A percentile compares a stretch with the other conserved stretches of the same genome.
These are phyloP conservation scores for Agrochola litura DNA, from an alignment of 2,888 invertebrate species.

Conservation along the genomic window DNA sequence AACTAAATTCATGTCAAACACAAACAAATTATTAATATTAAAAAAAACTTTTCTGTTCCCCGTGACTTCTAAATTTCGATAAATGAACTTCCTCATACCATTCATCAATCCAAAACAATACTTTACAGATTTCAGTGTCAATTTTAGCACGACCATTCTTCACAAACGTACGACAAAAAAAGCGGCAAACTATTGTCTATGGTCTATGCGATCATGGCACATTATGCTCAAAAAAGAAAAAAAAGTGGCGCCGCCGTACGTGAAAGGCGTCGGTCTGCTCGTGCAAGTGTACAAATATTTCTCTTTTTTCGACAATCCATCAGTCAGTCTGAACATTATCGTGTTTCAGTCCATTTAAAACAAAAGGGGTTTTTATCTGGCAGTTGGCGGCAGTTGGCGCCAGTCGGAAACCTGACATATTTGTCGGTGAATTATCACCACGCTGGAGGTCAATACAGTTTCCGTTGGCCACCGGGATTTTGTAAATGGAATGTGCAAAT, in stretches of 20 bases:
- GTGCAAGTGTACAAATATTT: conserved; percentile 66
- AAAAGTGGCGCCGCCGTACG: conserved; percentile 76
- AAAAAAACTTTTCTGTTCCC: background rate
- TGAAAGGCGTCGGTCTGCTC: conserved; percentile 68
- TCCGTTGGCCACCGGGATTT: conserved; percentile 57
- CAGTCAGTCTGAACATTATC: conserved; percentile 64
- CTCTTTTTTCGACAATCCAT: conserved; percentile 59
- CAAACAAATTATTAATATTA: background rate
- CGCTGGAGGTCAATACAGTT: conserved; percentile 74
- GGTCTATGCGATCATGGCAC: conserved; percentile 55
- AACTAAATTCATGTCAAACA: background rate
- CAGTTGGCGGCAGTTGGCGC: conserved; percentile 71
- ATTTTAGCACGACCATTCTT: conserved; percentile 32
- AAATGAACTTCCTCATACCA: conserved; percentile 23
- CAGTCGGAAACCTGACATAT: conserved; percentile 75
- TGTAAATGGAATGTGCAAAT: conserved; percentile 53
- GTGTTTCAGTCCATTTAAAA: conserved; percentile 73
- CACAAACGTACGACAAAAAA: conserved; percentile 54
- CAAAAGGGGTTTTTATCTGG: conserved; percentile 75
- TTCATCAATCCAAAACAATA: conserved; percentile 50
- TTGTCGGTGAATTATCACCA: conserved; percentile 74
- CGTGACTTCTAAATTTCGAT: background rate
- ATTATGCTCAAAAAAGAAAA: conserved; percentile 55
- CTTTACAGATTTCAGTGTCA: conserved; percentile 32
- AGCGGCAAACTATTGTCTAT: conserved; percentile 64